These are phyloP conservation scores for Scelioninae gen. 1 DNA, from an alignment of 2,888 invertebrate genomes.

Conservation along the genomic window DNA sequence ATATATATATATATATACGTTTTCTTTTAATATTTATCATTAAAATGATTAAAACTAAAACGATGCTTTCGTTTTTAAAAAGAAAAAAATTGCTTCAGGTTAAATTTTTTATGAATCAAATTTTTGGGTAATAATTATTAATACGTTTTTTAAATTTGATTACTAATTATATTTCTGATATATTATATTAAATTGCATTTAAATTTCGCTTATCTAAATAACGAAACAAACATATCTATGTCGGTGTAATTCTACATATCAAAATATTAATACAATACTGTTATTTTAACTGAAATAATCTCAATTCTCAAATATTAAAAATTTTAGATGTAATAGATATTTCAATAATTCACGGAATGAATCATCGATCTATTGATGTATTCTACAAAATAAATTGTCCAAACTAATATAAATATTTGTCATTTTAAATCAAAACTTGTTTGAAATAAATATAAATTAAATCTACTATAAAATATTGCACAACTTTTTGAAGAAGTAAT, in stretches of 20 bases:
- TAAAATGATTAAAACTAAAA: not conserved
- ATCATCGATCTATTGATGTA: conserved; percentile 34
- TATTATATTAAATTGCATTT: not conserved
- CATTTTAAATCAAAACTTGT: not conserved
- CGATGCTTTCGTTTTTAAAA: not conserved
- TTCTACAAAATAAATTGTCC: conserved; percentile 17
- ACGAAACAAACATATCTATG: conserved; percentile 52
- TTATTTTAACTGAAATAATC: conserved; percentile 2
- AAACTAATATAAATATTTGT: conserved; percentile 1
- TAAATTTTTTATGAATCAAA: conserved; percentile 10
- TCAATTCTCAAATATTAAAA: conserved; percentile 4
- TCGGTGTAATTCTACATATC: conserved; percentile 41
- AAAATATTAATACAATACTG: conserved; percentile 7
- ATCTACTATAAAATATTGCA: not conserved
- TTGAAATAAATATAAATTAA: not conserved
- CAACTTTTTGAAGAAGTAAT: not conserved
- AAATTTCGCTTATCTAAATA: conserved; percentile 31
- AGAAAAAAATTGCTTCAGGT: conserved; percentile 45
- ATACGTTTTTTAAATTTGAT: not conserved
- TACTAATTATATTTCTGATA: not conserved
- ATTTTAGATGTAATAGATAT: conserved; percentile 31
- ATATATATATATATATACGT: no score
- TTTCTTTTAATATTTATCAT: not conserved
- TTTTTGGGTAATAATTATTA: not conserved
- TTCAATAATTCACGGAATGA: conserved; percentile 19